Conservation (phyloP, 1,140 invertebrate species). For the Bombus polaris region DNA sequence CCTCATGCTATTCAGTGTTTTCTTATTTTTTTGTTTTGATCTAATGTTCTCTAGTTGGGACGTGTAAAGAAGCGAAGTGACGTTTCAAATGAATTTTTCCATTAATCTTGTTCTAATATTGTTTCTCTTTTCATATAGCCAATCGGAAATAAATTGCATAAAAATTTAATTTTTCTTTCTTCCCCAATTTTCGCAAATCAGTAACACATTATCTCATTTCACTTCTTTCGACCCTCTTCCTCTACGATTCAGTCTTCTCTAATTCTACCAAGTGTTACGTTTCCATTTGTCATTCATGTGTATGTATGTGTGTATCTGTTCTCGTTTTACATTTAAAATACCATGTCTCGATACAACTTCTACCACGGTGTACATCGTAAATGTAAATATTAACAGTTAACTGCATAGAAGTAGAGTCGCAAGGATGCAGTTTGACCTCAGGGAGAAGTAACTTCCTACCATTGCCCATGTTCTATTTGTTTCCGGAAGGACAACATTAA, state of each 20-base stretch:
- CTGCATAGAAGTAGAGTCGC: constrained; percentile 38
- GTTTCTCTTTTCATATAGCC: neutral
- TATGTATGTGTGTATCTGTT: neutral
- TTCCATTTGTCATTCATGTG: neutral
- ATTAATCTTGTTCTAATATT: neutral
- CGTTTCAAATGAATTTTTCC: neutral
- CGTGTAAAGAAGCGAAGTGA: constrained; percentile 47
- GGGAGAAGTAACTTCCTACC: constrained; percentile 48
- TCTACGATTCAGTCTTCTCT: neutral
- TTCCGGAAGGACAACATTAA: neutral
- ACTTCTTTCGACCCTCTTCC: constrained; percentile 41
- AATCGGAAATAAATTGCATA: neutral
- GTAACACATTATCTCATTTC: constrained; percentile 14
- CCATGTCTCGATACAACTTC: constrained; percentile 39
- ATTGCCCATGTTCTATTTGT: neutral
- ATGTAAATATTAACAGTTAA: constrained; percentile 32
- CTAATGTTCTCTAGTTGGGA: constrained; percentile 3
- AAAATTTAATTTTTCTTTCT: neutral
- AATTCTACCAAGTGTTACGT: constrained; percentile 25
- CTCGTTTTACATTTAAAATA: constrained; percentile 45
- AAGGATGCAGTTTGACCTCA: constrained; percentile 34
- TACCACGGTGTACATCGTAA: constrained; percentile 37
- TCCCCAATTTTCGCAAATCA: neutral
- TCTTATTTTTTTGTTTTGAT: neutral
- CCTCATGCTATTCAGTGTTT: constrained; percentile 24